Evolutionary conservation across 2,797 vertebrate species (phyloP), one percentile per base, ranked within the genome.

Genomic region (Chaetodon trifasciatus): DNA sequence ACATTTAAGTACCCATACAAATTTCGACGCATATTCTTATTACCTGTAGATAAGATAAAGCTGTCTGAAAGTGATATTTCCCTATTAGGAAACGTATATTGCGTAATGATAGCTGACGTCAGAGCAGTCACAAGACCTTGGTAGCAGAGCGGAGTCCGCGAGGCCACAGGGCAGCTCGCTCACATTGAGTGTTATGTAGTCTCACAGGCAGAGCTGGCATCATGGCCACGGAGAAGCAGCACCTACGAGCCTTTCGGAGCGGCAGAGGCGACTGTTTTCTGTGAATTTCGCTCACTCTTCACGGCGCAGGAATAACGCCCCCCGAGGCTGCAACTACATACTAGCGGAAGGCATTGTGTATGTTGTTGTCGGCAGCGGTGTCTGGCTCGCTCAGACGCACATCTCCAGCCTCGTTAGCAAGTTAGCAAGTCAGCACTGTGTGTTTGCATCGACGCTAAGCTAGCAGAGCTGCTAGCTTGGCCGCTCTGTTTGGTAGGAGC

Each of bases 91-190:
- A 79, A 78, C 55, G 52, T 8, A 0, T 13, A 63, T 95, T 95
- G 91, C 93, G 93, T 95, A 95, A 95, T 24, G 67, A 1, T 3
- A 49, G 63, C 11, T 96, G 95, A 95, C 94, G 94, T 95, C 94
- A 94, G 32, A 76, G 64, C 77, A 89, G 95, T 96, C 95, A 95
- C 91, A 92, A 94, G 96, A 95, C 93, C 46, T 8, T 0, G 70
- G 52, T 42, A 0, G 70, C 62, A 5, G 75, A 65, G 17, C 23
- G 0, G 42, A 55, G 73, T 24, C 74, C 9, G 70, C 3, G 86
- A 60, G 82, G 77, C 66, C 57, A 56, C 52, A 3, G 49, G 19
- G 50, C 74, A n/a, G 64, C 60, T 12, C 65, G 17, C 40, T 24
- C 81, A 50, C 78, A 60, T 61, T 76, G 32, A 9, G 46, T 74